Base-by-base conservation (phyloP, 2,113 vertebrate genomes). In the Tonatia bakeri region DNA sequence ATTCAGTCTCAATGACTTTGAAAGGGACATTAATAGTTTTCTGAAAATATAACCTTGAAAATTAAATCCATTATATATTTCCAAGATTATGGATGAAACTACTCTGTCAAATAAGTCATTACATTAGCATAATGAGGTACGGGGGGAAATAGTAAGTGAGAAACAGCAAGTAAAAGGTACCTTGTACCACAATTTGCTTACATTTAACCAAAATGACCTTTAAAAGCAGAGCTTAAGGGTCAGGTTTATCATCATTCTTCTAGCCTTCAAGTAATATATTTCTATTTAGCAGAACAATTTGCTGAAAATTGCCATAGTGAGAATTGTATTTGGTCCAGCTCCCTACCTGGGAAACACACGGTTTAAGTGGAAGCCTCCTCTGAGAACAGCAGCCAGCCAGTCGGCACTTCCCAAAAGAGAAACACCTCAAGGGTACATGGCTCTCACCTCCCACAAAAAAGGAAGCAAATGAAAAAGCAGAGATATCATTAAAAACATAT, bases 191-290 rank as follows among this genome's bases (percentile, higher is more conserved):
- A 87, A 64, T 98, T 98, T 98, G 72, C 92, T 90, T 96, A 69
- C 76, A 76, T 81, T 95, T 97, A 98, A 97, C 97, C 90, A 98
- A 98, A 98, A 96, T 96, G 98, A 97, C 97, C 98, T 97, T 97
- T 98, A 94, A 98, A 96, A 97, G 94, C 61, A 96, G 70, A 96
- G 87, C 75, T 95, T 88, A 92, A 98, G 97, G 95, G 94, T 97
- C 95, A 98, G 36, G 90, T 97, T 98, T 98, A 98, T 97, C 77
- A 98, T 97, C 52, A 0, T 45, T 94, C 96, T 91, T 95, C 75
- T 90, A 98, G 92, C 64, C 83, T 97, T 97, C 77, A 90, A 97
- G 93, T 93, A 97, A 97, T 97, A 97, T 97, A 97, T 98, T 96
- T 97, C 61, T 98, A 90, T 98, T 97, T 98, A 98, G 97, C 36